Percentiles rank a stretch among this genome's conserved stretches.
Evolutionary conservation across 2,797 vertebrate species (phyloP).

Genomic region (Chloroceryle amazona): DNA sequence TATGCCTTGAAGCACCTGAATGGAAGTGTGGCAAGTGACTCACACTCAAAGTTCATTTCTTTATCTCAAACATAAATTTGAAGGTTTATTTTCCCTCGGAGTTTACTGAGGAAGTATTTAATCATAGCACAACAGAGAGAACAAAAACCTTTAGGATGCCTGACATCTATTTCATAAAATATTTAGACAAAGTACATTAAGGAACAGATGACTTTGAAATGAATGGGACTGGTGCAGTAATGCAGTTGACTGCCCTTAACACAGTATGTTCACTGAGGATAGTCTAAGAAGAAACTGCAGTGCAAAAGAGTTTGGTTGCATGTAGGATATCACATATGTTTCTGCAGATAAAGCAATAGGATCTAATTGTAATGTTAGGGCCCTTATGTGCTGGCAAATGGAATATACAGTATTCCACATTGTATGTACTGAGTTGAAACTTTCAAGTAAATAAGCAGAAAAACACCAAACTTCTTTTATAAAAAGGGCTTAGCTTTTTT

Average conservation of each 20-base stretch:
- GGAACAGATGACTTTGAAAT: slow-evolving; percentile 50
- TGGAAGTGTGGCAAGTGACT: not conserved
- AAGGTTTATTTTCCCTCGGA: slow-evolving; percentile 34
- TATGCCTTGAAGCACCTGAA: slow-evolving; percentile 10
- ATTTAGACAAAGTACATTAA: slow-evolving; percentile 67
- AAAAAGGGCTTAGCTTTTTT: not conserved
- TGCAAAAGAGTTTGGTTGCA: not conserved
- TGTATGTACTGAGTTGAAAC: not conserved
- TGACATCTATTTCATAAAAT: slow-evolving; percentile 66
- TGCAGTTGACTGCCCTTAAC: slow-evolving; percentile 2
- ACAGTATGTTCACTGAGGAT: not conserved
- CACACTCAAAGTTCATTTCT: slow-evolving; percentile 8
- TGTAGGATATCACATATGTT: not conserved
- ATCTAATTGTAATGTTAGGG: not conserved
- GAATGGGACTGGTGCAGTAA: not conserved
- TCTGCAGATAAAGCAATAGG: not conserved
- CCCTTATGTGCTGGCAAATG: not conserved
- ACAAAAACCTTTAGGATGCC: slow-evolving; percentile 29
- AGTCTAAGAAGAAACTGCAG: not conserved
- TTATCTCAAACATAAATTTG: slow-evolving; percentile 22
- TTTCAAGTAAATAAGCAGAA: not conserved
- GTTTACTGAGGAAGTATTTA: slow-evolving; percentile 58
- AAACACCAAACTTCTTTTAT: not conserved
- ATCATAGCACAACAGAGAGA: slow-evolving; percentile 46
- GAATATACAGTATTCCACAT: not conserved